Percentiles rank a stretch among this genome's conserved stretches.
Conservation (phyloP, 2,888 invertebrate species). For the Cerceris ruficornis region DNA sequence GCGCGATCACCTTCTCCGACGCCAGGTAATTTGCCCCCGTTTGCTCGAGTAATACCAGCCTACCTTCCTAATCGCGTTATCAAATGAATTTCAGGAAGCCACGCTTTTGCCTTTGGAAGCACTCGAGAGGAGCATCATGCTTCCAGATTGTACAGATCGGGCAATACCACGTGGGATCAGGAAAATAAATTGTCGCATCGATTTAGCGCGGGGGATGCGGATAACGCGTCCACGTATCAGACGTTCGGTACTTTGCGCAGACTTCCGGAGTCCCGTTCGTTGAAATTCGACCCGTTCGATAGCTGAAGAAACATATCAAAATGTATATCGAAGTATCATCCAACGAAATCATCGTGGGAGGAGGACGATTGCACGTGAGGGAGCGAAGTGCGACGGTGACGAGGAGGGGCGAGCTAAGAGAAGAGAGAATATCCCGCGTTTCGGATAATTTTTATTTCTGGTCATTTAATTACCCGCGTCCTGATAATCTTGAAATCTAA, state of each 20-base stretch:
- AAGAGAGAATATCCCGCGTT: too few relatives aligned
- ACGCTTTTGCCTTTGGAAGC: conserved; percentile 79
- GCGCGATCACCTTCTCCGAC: conserved; percentile 82
- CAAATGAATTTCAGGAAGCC: conserved; percentile 65
- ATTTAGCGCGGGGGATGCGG: conserved; percentile 88
- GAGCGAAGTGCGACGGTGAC: too few relatives aligned
- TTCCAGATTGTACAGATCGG: conserved; percentile 63
- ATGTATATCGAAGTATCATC: conserved; percentile 18
- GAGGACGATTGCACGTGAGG: too few relatives aligned
- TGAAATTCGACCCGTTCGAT: conserved; percentile 84
- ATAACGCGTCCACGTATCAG: conserved; percentile 83
- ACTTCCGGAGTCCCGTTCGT: conserved; percentile 86
- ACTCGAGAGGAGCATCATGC: conserved; percentile 63
- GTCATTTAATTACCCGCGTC: too few relatives aligned
- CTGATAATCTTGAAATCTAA: too few relatives aligned
- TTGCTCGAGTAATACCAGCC: too few relatives aligned
- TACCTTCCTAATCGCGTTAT: too few relatives aligned
- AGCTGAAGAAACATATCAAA: conserved; percentile 75
- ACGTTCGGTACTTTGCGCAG: conserved; percentile 83
- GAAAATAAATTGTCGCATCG: conserved; percentile 82
- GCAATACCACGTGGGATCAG: conserved; percentile 70
- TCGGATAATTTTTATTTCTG: too few relatives aligned
- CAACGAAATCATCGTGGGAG: not conserved
- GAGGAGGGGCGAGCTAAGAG: too few relatives aligned
- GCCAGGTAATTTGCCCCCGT: conserved; percentile 64